Conservation (phyloP, 1,140 invertebrate genomes). For the Chlorops oryzae region DNA sequence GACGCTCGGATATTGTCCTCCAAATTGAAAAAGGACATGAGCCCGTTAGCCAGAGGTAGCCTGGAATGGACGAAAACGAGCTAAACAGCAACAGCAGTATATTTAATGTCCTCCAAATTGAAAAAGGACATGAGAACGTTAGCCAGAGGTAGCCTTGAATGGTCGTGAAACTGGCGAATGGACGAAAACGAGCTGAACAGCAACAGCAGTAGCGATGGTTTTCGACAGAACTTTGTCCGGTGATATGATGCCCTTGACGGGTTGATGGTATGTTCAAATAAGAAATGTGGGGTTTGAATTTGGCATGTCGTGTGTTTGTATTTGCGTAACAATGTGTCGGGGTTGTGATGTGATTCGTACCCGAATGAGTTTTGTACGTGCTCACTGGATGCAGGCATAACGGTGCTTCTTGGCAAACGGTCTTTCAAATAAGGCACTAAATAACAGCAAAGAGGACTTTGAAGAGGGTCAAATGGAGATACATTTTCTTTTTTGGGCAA, state of each 20-base stretch:
- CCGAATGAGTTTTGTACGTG: slow-evolving; percentile 46
- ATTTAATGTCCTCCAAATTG: slow-evolving; percentile 47
- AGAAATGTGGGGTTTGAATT: slow-evolving; percentile 16
- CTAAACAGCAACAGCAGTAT: too few species aligned
- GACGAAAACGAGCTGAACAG: too few species aligned
- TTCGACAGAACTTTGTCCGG: neutral
- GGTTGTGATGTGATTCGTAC: slow-evolving; percentile 21
- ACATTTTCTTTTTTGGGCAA: too few species aligned
- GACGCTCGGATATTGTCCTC: slow-evolving; percentile 47
- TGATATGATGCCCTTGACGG: neutral
- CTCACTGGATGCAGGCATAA: slow-evolving; percentile 45
- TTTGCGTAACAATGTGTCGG: slow-evolving; percentile 20
- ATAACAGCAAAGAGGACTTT: slow-evolving; percentile 48
- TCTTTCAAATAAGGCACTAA: slow-evolving; percentile 46
- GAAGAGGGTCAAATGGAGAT: slow-evolving; percentile 49
- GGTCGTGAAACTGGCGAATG: neutral
- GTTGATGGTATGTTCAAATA: too few species aligned
- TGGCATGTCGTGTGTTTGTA: slow-evolving; percentile 8
- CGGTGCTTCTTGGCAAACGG: too few species aligned
- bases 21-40: slow-evolving; percentile 37
- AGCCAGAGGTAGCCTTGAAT: neutral
- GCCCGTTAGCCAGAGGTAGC: neutral
- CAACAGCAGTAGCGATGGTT: slow-evolving; percentile 7
- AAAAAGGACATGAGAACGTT: slow-evolving; percentile 21
- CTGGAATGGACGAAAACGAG: too few species aligned